phyloP scores from a whole-genome alignment of 1,140 invertebrate genomes.

The Drosophila albomicans region DNA sequence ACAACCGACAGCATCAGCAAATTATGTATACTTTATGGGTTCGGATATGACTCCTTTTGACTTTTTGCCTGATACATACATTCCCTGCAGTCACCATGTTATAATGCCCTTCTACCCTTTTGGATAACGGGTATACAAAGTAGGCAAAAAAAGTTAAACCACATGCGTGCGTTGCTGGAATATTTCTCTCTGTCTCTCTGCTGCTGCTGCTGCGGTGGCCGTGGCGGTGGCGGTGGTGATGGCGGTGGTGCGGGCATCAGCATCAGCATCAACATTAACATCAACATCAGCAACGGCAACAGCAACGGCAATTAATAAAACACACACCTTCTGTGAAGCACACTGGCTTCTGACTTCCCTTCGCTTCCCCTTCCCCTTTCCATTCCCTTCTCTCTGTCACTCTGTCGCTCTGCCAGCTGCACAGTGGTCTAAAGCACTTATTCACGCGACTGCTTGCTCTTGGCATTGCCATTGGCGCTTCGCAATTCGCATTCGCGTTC shows the following conservation, averaged over 20 bases:
- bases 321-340: constrained; percentile 75
- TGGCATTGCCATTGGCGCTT: constrained; percentile 33
- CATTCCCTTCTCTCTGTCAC: background rate
- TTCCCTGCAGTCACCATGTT: no score
- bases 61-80: no score
- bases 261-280: constrained; percentile 16
- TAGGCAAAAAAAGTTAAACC: constrained; percentile 33
- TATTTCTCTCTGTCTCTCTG: constrained; percentile 59
- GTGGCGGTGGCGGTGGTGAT: constrained; percentile 59
- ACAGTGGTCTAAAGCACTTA: constrained; percentile 78
- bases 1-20: no score
- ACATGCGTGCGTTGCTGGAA: constrained; percentile 75
- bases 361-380: background rate
- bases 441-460: constrained; percentile 58
- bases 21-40: no score
- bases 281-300: constrained; percentile 5
- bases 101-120: no score
- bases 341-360: background rate
- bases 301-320: constrained; percentile 79
- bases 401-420: constrained; percentile 40
- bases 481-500: background rate
- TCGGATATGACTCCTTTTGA: no score
- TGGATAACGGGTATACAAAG: no score
- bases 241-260: constrained; percentile 27
- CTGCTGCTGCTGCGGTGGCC: constrained; percentile 32